Evolutionary conservation across 92 coral and sea anemone genomes (phyloP).

Genomic region (Pocillopora meandrina): DNA sequence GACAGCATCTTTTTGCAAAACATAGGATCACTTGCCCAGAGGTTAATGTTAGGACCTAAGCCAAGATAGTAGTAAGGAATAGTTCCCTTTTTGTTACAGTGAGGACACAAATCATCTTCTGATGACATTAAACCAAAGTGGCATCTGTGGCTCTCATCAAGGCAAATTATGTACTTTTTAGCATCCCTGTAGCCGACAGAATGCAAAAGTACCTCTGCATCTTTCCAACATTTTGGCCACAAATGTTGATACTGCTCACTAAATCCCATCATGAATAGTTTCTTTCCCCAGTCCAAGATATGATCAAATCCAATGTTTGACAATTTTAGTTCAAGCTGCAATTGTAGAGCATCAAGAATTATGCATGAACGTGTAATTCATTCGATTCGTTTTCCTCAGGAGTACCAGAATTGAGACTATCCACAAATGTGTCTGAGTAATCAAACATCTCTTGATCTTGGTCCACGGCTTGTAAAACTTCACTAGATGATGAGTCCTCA

Average conservation of each 20-base stretch:
- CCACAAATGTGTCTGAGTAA: background rate
- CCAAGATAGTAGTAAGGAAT: conserved; percentile 64
- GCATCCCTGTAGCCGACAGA: background rate
- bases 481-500: background rate
- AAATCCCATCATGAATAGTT: conserved; percentile 4
- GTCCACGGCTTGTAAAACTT: background rate
- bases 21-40: conserved; percentile 43
- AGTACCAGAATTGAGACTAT: background rate
- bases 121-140: conserved; percentile 6
- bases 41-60: conserved; percentile 56
- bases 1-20: conserved; percentile 57
- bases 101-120: conserved; percentile 25
- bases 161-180: background rate
- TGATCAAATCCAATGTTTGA: background rate
- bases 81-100: conserved; percentile 58
- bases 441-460: background rate
- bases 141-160: background rate
- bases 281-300: background rate
- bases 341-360: background rate
- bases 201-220: background rate
- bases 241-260: background rate
- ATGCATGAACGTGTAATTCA: background rate
- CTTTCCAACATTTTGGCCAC: conserved; percentile 3
- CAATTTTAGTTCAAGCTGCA: background rate
- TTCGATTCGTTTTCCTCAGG: background rate